phyloP scores from a whole-genome alignment of 1,140 invertebrate species.

The Lasaia peninsularis region DNA sequence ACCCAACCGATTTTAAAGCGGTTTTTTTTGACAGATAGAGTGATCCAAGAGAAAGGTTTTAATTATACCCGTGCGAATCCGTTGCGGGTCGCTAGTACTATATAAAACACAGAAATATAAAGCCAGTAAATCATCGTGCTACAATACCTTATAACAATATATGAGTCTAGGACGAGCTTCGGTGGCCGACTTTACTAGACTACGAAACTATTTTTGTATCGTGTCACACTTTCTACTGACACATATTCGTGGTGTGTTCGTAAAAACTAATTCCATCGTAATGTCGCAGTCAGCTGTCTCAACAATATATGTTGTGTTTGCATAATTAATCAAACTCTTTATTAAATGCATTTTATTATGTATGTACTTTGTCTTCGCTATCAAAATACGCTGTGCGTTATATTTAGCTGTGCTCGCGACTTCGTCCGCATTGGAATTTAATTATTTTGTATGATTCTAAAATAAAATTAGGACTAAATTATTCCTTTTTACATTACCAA shows the following conservation, averaged over 20 bases:
- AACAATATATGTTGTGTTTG: neutral
- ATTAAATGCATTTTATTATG: neutral
- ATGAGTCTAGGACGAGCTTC: neutral
- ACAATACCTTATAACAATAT: neutral
- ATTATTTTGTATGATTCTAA: too few relatives aligned
- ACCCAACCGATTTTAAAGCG: too few relatives aligned
- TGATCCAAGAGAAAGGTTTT: too few relatives aligned
- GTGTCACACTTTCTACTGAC: slow-evolving; percentile 8
- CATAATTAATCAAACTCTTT: neutral
- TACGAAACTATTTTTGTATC: slow-evolving; percentile 6
- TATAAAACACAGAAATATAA: neutral
- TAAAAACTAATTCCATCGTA: slow-evolving; percentile 7
- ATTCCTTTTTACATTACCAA: too few relatives aligned
- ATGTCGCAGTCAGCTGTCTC: neutral
- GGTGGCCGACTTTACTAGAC: slow-evolving; percentile 3
- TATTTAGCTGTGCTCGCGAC: too few relatives aligned
- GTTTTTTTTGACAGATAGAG: too few relatives aligned
- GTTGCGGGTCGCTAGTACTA: too few relatives aligned
- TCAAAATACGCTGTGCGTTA: too few relatives aligned
- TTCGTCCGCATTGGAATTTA: too few relatives aligned
- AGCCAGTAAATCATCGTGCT: neutral
- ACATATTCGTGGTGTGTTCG: neutral
- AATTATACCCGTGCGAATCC: too few relatives aligned
- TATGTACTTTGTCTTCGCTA: too few relatives aligned
- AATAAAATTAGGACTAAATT: too few relatives aligned